Evolutionary conservation across 2,113 vertebrate species (phyloP), one percentile per base, ranked within the genome.

Genomic region (Callaeas wilsoni): DNA sequence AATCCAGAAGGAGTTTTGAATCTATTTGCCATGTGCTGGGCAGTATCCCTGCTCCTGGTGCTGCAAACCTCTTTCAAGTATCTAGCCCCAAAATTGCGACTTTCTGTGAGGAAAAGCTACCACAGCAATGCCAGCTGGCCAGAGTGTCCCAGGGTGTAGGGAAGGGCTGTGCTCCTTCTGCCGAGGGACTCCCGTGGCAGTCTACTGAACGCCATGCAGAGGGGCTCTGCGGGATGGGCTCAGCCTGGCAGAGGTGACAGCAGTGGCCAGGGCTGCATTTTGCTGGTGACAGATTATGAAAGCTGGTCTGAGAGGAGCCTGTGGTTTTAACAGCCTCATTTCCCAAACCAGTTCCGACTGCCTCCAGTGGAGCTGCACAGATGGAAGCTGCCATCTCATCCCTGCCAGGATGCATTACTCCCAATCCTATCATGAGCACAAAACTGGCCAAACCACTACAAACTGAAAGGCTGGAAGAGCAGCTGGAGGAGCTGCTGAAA

Each of bases 171-270:
- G 29, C n/a, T 42, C 27, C 46, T 39, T 63, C 20, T 71, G 42
- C 39, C 0, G 0, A 50, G 46, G 22, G 41, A 14, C 35, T 69
- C 27, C 55, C 0, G 0, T 30, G 32, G 13, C 46, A 35, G 7
- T 9, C 7, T 9, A 6, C 27, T 32, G 25, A 30, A 78, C 87
- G 9, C 20, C 35, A 3, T 5, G 20, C 37, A 74, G 16, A 49
- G 68, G 32, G 47, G 56, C 29, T 42, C 33, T 1, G 1, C 26
- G 52, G 22, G 12, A 46, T 33, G 35, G 52, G 20, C 1, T 15
- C 87, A 87, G 63, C 59, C 81, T 94, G 73, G 37, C 41, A 89
- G 90, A 87, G 41, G 59, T 35, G 41, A 16, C 49, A 84, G 55
- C 30, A 49, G 60, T 12, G 9, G 13, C 39, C 4, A 3, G 23